Evolutionary conservation across 2,888 invertebrate genomes (phyloP).

Genomic region (Ceriagrion tenellum): DNA sequence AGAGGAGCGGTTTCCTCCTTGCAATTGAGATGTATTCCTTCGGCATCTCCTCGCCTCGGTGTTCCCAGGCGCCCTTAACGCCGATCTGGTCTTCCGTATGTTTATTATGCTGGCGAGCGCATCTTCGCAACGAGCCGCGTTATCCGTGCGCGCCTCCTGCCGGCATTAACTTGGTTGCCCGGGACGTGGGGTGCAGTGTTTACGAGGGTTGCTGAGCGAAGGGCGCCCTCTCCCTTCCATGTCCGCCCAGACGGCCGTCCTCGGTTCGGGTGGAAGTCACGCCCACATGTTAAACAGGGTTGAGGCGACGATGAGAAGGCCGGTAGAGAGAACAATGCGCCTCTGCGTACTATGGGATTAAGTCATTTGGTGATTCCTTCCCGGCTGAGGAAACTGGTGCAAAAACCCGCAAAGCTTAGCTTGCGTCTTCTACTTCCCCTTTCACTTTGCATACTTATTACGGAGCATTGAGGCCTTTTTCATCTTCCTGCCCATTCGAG

Average conservation of each 20-base stretch:
- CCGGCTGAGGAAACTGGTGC: background rate
- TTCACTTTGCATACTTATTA: slow-evolving; percentile 13
- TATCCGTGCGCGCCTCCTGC: background rate
- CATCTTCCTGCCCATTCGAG: background rate
- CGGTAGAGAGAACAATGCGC: background rate
- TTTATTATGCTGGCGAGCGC: slow-evolving; percentile 10
- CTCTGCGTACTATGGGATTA: background rate
- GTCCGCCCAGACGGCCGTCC: background rate
- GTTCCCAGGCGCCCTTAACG: background rate
- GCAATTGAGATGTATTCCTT: background rate
- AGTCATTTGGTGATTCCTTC: slow-evolving; percentile 35
- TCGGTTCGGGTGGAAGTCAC: slow-evolving; percentile 15
- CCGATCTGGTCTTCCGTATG: background rate
- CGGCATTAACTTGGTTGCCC: slow-evolving; percentile 18
- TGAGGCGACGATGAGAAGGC: slow-evolving; percentile 23
- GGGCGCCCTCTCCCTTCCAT: background rate
- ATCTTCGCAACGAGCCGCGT: slow-evolving; percentile 34
- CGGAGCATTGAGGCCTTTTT: background rate
- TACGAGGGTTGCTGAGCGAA: background rate
- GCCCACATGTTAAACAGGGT: slow-evolving; percentile 12
- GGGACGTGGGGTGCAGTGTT: background rate
- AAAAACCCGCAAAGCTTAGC: background rate
- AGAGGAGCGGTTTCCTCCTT: background rate
- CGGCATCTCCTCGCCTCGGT: background rate
- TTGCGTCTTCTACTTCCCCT: background rate